Base-by-base conservation (phyloP, 2,888 invertebrate genomes). In the Meiosimyza decipiens region DNA sequence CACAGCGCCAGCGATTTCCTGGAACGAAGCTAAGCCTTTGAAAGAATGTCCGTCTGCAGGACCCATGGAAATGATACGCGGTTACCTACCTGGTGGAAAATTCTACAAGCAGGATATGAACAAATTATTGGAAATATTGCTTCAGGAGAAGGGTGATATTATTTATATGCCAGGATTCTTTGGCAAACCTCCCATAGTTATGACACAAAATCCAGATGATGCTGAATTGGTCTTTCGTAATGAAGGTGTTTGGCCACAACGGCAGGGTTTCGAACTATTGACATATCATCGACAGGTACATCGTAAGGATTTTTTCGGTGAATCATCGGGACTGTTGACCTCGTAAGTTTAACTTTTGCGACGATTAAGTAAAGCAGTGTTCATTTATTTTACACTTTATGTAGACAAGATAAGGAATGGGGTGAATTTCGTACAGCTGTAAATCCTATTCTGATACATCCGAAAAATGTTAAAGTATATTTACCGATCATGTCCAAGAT, bases 361-460 rank as follows among this genome's bases (percentile, higher is more conserved):
- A 18, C n/a, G 13, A 55, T 16, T 6, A n/a, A 9, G 40, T 40
- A 40, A 15, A n/a, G 6, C 13, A 33, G 33, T 62, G 12, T 40
- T n/a, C 4, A 9, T 40, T 13, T 33, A 16, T 40, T 47, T 62
- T 16, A 40, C 33, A n/a, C 6, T n/a, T 16, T 12, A 15, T 51
- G 5, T 15, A 77, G 77, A 3, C 77, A 78, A 74, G 93, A 92
- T 1, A 88, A 90, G 15, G 88, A 90, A 76, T 93, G 93, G 93
- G 89, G 90, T 55, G 88, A 90, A 69, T 89, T 93, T 76, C 88
- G 93, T 18, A 89, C 90, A 0, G 91, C 90, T 73, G 91, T 92
- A 0, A 92, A 93, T 83, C 91, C 91, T 67, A 89, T 91, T 51
- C 86, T 93, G 83, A 84, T 93, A 83, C 89, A 91, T 79, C 91